These are phyloP conservation scores for Tenthredo notha DNA, from an alignment of 2,888 invertebrate species.

Conservation along the genomic window DNA sequence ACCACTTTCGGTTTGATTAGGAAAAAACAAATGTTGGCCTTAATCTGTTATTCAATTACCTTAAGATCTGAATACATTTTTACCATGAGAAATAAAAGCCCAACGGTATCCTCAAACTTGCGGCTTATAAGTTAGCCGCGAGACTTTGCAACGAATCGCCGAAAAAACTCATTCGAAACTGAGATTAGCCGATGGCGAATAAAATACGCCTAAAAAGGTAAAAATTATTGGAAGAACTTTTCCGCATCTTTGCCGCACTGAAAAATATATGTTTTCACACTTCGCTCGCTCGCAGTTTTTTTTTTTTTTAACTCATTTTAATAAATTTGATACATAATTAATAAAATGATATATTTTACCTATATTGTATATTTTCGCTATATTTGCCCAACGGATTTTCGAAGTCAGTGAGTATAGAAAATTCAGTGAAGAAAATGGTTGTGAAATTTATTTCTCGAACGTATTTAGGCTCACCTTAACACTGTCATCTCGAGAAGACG, in stretches of 20 bases:
- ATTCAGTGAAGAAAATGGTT: not conserved
- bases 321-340: not conserved
- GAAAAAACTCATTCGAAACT: constrained; percentile 27
- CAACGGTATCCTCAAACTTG: not conserved
- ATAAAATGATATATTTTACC: not conserved
- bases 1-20: not conserved
- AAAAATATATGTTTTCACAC: not conserved
- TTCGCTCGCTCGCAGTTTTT: not conserved
- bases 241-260: not conserved
- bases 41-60: constrained; percentile 3
- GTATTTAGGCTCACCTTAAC: constrained; percentile 69
- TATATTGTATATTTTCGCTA: too few species aligned
- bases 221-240: constrained; percentile 30
- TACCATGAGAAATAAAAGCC: not conserved
- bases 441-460: not conserved
- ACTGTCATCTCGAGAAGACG: constrained; percentile 77
- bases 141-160: not conserved
- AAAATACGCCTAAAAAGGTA: not conserved
- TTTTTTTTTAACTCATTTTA: not conserved
- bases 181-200: constrained; percentile 10
- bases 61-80: not conserved
- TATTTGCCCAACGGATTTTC: not conserved
- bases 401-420: not conserved
- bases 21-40: not conserved
- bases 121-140: constrained; percentile 7